Conservation (phyloP, 2,113 vertebrate species). For the human (Homo sapiens) region GRCh38 chr3:39611001-39611500, state of each 20-base stretch:
- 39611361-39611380: not conserved
- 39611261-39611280: not conserved
- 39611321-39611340: not conserved
- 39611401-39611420: not conserved
- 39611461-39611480: not conserved
- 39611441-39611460: not conserved
- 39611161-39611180: not conserved
- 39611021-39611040: not conserved
- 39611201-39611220: not conserved
- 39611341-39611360: not conserved
- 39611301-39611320: not conserved
- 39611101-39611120: not conserved
- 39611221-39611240: not conserved
- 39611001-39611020: not conserved
- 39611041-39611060: too few relatives aligned
- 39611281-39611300: not conserved
- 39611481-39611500: too few relatives aligned
- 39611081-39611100: not conserved
- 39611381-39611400: not conserved
- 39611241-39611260: not conserved
- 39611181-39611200: not conserved
- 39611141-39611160: not conserved
- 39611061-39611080: accelerated
- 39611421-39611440: not conserved
- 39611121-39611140: not conserved